Percentiles rank a stretch among this genome's conserved stretches.
Conservation (phyloP, 2,888 invertebrate genomes). For the Archaeoteleia sp. region DNA sequence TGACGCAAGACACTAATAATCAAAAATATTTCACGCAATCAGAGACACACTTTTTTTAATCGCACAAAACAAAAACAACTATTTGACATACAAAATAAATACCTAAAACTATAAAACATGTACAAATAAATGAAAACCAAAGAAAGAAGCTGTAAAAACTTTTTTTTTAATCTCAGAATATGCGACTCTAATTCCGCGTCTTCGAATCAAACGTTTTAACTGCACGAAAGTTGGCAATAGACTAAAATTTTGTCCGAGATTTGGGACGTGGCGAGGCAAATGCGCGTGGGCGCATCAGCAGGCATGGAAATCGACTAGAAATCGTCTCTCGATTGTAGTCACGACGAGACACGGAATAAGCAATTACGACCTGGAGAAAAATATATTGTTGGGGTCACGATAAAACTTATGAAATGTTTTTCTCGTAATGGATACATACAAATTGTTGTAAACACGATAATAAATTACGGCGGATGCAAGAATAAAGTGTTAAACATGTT, state of each 20-base stretch:
- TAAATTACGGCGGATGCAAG: slow-evolving; percentile 6
- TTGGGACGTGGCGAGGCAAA: slow-evolving; percentile 54
- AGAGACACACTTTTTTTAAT: no score
- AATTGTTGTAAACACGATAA: slow-evolving; percentile 13
- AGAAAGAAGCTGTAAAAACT: no score
- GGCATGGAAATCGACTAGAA: slow-evolving; percentile 40
- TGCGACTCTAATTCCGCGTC: slow-evolving; percentile 33
- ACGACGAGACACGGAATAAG: slow-evolving; percentile 21
- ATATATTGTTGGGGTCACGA: slow-evolving; percentile 8
- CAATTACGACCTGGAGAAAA: no score
- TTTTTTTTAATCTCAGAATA: neutral
- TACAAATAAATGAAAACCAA: no score
- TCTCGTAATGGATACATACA: neutral
- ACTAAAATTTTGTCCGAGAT: slow-evolving; percentile 62
- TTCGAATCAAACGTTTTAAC: no score
- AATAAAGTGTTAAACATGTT: neutral
- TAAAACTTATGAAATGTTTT: slow-evolving; percentile 26
- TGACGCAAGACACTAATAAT: slow-evolving; percentile 52
- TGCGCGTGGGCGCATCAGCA: slow-evolving; percentile 58
- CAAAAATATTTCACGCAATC: neutral
- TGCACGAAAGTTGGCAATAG: slow-evolving; percentile 58
- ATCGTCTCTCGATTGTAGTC: slow-evolving; percentile 25
- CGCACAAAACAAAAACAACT: slow-evolving; percentile 1
- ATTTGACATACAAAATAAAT: slow-evolving; percentile 4
- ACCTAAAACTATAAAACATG: no score